Evolutionary conservation across 2,888 invertebrate species (phyloP), one percentile per base, ranked within the genome.

Genomic region (Zygothrica quintamaculata): DNA sequence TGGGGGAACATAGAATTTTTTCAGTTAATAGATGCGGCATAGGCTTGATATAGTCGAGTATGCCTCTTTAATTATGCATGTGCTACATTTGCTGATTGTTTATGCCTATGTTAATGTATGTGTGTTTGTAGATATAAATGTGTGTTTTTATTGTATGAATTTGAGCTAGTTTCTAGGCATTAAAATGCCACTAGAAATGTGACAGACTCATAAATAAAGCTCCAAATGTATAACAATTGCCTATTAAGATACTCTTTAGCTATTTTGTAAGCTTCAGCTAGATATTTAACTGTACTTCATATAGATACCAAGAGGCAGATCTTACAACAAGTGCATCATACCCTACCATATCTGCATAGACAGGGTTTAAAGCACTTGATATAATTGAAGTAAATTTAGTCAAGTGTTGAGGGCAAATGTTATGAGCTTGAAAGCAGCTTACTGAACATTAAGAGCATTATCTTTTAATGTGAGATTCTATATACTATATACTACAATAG

Each of bases 301-400:
- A 5, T 5, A 22, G 5, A 22, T 22, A 22, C 5, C n/a, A n/a
- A n/a, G n/a, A n/a, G n/a, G n/a, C n/a, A n/a, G n/a, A 22, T 22
- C 18, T 22, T 22, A 22, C 18, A 2, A 22, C 18, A 22, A 22
- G 18, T 2, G 18, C 5, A 22, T 22, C 5, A 22, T 22, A 22
- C 18, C 18, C 18, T 3, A 22, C 18, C 18, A 3, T 5, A 22
- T 29, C 9, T 31, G n/a, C n/a, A n/a, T n/a, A n/a, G 1, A 31
- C 9, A 8, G 3, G 31, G n/a, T 9, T 31, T 4, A 31, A n/a
- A 31, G 8, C 15, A 13, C 15, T 36, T 16, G 34, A 13, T 34
- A 3, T 4, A 9, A 34, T 34, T 12, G 11, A 11, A 53, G 77
- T 84, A 76, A 86, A 74, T 70, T 84, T 64, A 82, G 82, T 76